Conservation (phyloP, 1,140 invertebrate genomes). For the Alviniconcha marisindica region DNA sequence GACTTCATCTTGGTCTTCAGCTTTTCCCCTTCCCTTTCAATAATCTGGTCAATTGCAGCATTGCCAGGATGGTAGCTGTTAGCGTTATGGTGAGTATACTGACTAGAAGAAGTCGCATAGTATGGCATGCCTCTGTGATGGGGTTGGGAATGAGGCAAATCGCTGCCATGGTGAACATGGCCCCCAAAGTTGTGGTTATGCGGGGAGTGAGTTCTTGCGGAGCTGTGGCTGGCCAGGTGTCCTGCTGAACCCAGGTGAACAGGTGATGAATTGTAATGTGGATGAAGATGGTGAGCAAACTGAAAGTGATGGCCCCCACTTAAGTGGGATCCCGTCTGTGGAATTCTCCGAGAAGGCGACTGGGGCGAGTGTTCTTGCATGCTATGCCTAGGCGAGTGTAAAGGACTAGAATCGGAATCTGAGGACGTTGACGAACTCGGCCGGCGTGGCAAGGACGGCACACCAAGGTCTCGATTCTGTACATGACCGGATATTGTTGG, state of each 20-base stretch:
- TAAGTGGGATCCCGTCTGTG: background rate
- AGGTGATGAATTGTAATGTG: background rate
- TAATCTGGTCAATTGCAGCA: constrained; percentile 42
- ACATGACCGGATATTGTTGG: constrained; percentile 5
- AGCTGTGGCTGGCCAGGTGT: background rate
- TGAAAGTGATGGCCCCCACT: background rate
- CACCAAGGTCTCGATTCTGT: background rate
- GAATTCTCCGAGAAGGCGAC: background rate
- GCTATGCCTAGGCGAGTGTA: constrained; percentile 8
- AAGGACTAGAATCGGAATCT: background rate
- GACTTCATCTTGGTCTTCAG: constrained; percentile 88
- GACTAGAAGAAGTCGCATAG: constrained; percentile 26
- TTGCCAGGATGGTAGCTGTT: constrained; percentile 35
- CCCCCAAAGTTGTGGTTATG: constrained; percentile 2
- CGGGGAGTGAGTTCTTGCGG: background rate
- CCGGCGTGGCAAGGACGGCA: background rate
- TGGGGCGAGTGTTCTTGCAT: background rate
- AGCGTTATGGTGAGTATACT: constrained; percentile 41
- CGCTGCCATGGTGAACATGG: background rate
- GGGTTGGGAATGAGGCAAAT: background rate
- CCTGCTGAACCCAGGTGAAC: background rate
- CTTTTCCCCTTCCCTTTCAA: constrained; percentile 80
- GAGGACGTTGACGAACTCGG: background rate
- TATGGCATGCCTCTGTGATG: background rate
- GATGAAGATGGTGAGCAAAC: background rate